A percentile compares a stretch with the other conserved stretches of the same genome.
Conservation (phyloP, 2,113 vertebrate genomes). For the Platichthys flesus region DNA sequence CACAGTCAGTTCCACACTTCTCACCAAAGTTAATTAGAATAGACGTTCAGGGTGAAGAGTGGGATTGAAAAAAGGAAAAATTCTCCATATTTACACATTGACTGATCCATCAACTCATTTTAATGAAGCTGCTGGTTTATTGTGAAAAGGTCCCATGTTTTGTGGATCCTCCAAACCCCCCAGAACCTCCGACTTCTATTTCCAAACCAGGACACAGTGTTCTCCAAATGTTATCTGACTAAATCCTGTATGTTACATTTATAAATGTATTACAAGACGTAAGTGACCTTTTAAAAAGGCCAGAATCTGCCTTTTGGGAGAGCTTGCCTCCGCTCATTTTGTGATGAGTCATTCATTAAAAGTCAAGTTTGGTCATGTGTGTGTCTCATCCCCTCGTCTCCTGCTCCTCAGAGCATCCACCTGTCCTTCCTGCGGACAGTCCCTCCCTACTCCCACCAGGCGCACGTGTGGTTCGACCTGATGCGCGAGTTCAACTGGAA, state of each 20-base stretch:
- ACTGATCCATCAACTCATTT: too few relatives aligned
- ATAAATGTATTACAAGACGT: background rate
- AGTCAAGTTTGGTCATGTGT: background rate
- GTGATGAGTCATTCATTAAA: conserved; percentile 4
- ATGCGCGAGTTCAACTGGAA: conserved; percentile 99
- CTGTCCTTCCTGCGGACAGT: conserved; percentile 97
- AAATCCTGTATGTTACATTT: background rate
- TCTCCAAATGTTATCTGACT: background rate
- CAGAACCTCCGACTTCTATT: background rate
- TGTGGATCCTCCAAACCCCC: too few relatives aligned
- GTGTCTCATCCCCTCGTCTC: background rate
- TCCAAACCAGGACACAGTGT: background rate
- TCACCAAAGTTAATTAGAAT: too few relatives aligned
- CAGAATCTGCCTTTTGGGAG: background rate
- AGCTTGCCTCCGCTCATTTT: background rate
- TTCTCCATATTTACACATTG: too few relatives aligned
- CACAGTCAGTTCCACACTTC: too few relatives aligned
- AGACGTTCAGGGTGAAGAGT: too few relatives aligned
- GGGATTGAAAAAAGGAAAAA: too few relatives aligned
- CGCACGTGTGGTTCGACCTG: conserved; percentile 98
- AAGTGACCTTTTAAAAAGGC: background rate
- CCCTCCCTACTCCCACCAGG: conserved; percentile 98
- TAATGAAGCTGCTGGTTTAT: too few relatives aligned
- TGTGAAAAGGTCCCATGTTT: too few relatives aligned
- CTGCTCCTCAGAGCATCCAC: conserved; percentile 91